These are phyloP conservation scores for Pyrocephalus nanus DNA, from an alignment of 2,797 vertebrate species.

Conservation along the genomic window DNA sequence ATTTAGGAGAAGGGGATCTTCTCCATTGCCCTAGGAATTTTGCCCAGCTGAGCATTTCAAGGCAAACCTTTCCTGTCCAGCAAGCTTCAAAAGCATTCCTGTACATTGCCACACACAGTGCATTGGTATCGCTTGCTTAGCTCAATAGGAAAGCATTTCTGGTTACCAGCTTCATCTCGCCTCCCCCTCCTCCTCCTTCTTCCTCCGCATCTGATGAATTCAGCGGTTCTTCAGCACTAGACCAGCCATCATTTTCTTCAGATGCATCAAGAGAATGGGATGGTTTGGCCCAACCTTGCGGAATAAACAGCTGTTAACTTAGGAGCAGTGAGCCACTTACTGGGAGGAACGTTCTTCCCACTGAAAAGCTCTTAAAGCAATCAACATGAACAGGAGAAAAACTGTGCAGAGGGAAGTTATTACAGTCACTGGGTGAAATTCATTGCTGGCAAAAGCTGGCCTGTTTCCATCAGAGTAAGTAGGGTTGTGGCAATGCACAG, in stretches of 20 bases:
- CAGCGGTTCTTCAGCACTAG: conserved; percentile 90
- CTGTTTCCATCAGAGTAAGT: neutral
- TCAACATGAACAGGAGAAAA: neutral
- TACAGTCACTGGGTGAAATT: neutral
- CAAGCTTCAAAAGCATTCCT: neutral
- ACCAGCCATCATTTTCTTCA: conserved; percentile 93
- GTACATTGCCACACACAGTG: neutral
- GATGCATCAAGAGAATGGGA: conserved; percentile 88
- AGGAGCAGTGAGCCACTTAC: neutral
- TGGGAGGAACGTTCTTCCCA: neutral
- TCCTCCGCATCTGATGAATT: conserved; percentile 95
- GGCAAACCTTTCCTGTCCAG: neutral
- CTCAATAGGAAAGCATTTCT: neutral
- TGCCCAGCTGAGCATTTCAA: neutral
- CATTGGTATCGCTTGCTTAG: neutral
- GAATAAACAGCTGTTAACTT: conserved; percentile 29
- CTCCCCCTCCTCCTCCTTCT: conserved; percentile 71
- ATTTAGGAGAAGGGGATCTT: neutral
- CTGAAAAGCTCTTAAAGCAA: neutral
- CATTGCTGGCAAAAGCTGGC: neutral
- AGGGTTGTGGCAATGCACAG: neutral
- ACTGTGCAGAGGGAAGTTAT: neutral
- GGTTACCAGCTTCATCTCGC: conserved; percentile 87
- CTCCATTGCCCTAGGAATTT: neutral
- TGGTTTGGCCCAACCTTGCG: conserved; percentile 90